Conservation (phyloP, 2,113 vertebrate genomes). For the Cynocephalus volans region DNA sequence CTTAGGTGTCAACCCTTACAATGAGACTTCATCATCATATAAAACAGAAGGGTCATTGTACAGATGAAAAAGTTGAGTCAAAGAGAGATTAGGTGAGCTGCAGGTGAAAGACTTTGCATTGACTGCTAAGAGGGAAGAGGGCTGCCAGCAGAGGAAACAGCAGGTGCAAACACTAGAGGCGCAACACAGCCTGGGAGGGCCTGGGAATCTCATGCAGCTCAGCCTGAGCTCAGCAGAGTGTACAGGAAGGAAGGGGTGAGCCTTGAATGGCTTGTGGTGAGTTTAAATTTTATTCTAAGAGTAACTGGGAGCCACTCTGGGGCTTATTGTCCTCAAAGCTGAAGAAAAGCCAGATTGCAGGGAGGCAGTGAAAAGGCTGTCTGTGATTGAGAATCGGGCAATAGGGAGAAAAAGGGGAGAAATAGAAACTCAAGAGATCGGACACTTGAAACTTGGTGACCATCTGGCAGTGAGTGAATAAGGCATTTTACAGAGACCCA, state of each 20-base stretch:
- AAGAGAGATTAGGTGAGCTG: neutral
- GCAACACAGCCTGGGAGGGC: neutral
- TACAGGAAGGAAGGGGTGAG: neutral
- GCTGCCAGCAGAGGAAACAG: neutral
- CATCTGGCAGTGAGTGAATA: neutral
- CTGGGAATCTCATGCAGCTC: neutral
- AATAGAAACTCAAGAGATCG: neutral
- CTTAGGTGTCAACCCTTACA: neutral
- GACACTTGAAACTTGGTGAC: neutral
- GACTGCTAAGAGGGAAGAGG: neutral
- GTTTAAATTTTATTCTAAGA: neutral
- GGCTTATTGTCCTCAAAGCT: neutral
- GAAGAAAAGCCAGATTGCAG: neutral
- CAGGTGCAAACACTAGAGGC: neutral
- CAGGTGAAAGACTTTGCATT: neutral
- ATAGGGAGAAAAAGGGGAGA: neutral
- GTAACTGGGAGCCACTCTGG: neutral
- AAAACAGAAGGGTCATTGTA: neutral
- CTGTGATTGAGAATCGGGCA: neutral
- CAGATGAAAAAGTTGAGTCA: neutral
- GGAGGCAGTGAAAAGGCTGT: neutral
- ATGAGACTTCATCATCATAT: neutral
- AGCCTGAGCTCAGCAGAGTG: neutral
- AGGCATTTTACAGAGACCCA: neutral
- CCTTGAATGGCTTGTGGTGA: neutral